Evolutionary conservation across 2,888 invertebrate species (phyloP).

Genomic region (Tachina fera): DNA sequence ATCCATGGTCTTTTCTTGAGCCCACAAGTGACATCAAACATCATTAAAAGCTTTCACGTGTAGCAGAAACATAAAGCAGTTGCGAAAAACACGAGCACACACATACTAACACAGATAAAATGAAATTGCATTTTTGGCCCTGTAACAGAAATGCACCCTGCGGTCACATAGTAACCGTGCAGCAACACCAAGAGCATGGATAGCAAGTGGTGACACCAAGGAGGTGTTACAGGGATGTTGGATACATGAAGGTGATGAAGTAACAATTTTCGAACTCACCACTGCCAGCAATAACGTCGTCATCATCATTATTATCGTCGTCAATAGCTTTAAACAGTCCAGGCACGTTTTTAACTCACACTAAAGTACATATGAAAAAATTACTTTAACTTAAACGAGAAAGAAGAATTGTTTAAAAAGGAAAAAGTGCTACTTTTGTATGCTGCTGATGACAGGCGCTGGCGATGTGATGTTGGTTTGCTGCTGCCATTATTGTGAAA

Average conservation of each 20-base stretch:
- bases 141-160: conserved; percentile 71
- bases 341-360: conserved; percentile 69
- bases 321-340: conserved; percentile 60
- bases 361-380: conserved; percentile 39
- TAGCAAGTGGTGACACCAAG: neutral
- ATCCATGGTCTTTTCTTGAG: conserved; percentile 44
- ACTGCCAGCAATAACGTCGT: conserved; percentile 26
- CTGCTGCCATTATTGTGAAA: conserved; percentile 21
- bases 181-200: conserved; percentile 35
- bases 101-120: conserved; percentile 45
- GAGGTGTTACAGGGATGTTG: neutral
- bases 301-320: conserved; percentile 28
- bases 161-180: conserved; percentile 67
- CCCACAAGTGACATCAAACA: conserved; percentile 70
- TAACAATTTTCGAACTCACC: conserved; percentile 4
- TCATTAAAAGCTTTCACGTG: conserved; percentile 70
- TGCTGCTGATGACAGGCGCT: conserved; percentile 69
- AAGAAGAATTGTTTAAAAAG: conserved; percentile 13
- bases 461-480: conserved; percentile 70
- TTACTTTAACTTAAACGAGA: conserved; percentile 28
- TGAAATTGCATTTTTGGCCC: conserved; percentile 69
- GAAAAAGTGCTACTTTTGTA: conserved; percentile 63
- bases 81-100: conserved; percentile 8
- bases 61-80: conserved; percentile 51
- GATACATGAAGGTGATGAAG: neutral